Evolutionary conservation across 2,113 vertebrate genomes (phyloP).

Genomic region (Tangachromis dhanisi): DNA sequence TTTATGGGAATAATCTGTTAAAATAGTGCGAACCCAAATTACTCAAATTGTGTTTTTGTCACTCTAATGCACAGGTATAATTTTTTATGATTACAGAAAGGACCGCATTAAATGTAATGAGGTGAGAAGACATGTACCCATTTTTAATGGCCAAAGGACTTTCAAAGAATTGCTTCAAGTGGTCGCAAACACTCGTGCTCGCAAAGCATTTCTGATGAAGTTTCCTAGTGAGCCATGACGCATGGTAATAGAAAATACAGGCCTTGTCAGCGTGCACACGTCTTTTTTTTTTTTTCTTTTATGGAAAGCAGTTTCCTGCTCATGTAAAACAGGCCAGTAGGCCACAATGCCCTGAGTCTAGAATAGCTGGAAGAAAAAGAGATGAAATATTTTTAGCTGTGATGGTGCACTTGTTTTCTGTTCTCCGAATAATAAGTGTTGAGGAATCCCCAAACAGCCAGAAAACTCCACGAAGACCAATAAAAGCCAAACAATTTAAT

Average conservation of each 20-base stretch:
- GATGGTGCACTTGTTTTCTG: neutral
- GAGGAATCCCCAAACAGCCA: slow-evolving; percentile 3
- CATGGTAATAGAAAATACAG: neutral
- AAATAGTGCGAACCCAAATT: neutral
- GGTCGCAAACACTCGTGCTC: neutral
- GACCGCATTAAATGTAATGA: neutral
- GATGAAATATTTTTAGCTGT: neutral
- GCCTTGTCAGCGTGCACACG: neutral
- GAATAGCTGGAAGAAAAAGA: neutral
- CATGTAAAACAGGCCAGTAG: slow-evolving; percentile 32
- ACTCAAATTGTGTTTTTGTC: neutral
- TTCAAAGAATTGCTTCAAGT: neutral
- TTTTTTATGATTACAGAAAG: neutral
- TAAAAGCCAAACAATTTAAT: slow-evolving; percentile 70
- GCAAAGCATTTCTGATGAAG: neutral
- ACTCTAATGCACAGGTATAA: neutral
- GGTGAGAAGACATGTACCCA: neutral
- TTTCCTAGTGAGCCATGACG: slow-evolving; percentile 24
- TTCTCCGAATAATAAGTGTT: neutral
- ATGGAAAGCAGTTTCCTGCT: slow-evolving; percentile 47
- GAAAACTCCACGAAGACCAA: slow-evolving; percentile 29
- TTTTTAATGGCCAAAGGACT: neutral
- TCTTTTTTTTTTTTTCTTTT: neutral
- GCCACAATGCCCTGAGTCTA: neutral
- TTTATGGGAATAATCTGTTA: neutral